Base-by-base conservation (phyloP, 2,113 vertebrate species). In the Cacatua alba region DNA sequence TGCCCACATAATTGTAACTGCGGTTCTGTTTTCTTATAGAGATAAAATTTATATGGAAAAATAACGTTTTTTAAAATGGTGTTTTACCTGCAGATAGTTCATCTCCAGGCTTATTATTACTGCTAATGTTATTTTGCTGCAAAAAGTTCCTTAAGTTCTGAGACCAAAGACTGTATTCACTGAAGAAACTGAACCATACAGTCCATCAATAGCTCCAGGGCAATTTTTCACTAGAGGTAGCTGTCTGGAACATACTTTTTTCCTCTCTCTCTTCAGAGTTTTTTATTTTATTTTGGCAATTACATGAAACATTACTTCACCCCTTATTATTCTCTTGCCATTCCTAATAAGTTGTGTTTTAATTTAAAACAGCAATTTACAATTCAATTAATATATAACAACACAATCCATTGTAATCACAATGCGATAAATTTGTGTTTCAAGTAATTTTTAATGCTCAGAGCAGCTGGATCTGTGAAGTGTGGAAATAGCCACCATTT, bases 401-500 rank as follows among this genome's bases (percentile, higher is more conserved):
- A 97, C 98, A 97, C 86, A 97, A 97, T 97, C 95, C 94, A 97
- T 97, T 96, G 96, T 93, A 97, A 97, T 97, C 97, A 92, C 92
- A 91, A 88, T 82, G 95, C 95, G 60, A 98, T 97, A 97, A 96
- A 97, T 98, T 97, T 97, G 96, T 95, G 95, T 97, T 98, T 97
- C 98, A 98, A 98, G 97, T 98, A 97, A 98, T 98, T 98, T 98
- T 98, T 98, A 98, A 97, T 97, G 97, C 95, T 97, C 86, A 80
- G 44, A 98, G 97, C 97, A 97, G 96, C 97, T 97, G 97, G 97
- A 92, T 94, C 98, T 98, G 94, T 97, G 97, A 96, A 97, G 97
- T 98, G 98, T 98, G 97, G 96, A 98, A 98, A 98, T 98, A 97
- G 96, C 97, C 96, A 90, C 94, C 97, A 96, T 98, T 98, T 98